These are phyloP conservation scores for Clunio marinus DNA, from an alignment of 2,888 invertebrate species.

Conservation along the genomic window DNA sequence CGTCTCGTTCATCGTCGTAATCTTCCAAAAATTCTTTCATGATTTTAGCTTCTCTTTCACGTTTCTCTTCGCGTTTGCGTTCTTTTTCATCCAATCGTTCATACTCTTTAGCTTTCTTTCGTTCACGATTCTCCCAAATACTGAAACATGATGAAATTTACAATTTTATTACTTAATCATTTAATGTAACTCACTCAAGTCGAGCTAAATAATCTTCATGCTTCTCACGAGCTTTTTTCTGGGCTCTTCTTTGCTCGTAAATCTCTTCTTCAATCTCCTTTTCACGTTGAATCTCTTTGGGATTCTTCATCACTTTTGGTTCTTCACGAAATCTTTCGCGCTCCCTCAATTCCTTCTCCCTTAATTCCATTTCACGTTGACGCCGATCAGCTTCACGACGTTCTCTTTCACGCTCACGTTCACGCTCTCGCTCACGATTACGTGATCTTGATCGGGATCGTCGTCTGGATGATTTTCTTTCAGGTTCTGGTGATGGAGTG, in stretches of 20 bases:
- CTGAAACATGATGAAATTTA: constrained; percentile 42
- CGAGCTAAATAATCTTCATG: constrained; percentile 95
- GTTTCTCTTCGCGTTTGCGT: constrained; percentile 76
- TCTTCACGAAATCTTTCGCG: constrained; percentile 52
- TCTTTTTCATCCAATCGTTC: constrained; percentile 73
- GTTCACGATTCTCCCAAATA: constrained; percentile 84
- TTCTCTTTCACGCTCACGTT: constrained; percentile 52
- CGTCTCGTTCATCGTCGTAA: constrained; percentile 97
- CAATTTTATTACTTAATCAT: constrained; percentile 8
- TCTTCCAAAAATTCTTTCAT: constrained; percentile 98
- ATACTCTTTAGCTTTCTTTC: constrained; percentile 85
- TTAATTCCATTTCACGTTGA: constrained; percentile 28
- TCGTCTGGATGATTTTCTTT: constrained; percentile 47
- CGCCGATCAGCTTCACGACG: constrained; percentile 27
- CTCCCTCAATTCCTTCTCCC: constrained; percentile 32
- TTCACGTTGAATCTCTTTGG: constrained; percentile 64
- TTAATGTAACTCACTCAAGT: constrained; percentile 44
- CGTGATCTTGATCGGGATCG: constrained; percentile 49
- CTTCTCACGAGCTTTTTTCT: constrained; percentile 88
- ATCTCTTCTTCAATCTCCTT: constrained; percentile 88
- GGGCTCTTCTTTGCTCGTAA: constrained; percentile 82
- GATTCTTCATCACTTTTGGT: constrained; percentile 55
- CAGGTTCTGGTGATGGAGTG: constrained; percentile 49
- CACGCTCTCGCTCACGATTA: constrained; percentile 52
- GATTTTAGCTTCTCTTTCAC: constrained; percentile 86